phyloP scores from a whole-genome alignment of 2,113 vertebrate species.

The Sinocyclocheilus grahami region DNA sequence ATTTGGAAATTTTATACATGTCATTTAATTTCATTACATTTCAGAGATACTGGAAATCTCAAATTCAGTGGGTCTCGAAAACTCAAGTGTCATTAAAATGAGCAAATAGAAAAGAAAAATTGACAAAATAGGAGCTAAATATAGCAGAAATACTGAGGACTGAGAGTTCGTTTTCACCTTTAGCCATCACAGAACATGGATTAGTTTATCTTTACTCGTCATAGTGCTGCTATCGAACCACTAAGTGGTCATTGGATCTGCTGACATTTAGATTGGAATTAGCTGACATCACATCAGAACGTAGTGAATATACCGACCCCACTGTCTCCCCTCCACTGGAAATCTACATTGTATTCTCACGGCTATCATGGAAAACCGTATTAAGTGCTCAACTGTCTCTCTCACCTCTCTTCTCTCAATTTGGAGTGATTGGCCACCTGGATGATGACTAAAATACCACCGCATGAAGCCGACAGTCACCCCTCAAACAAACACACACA shows the following conservation, averaged over 20 bases:
- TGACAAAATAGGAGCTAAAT: neutral
- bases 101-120: neutral
- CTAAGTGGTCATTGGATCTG: neutral
- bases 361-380: neutral
- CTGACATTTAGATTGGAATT: constrained; percentile 29
- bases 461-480: constrained; percentile 72
- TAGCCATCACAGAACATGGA: neutral
- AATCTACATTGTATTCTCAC: constrained; percentile 24
- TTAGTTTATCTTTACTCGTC: neutral
- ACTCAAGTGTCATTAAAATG: neutral
- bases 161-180: neutral
- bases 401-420: constrained; percentile 27
- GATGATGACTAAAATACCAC: constrained; percentile 73
- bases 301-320: constrained; percentile 14
- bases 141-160: neutral
- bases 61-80: neutral
- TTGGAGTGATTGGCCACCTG: constrained; percentile 71
- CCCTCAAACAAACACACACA: constrained; percentile 50
- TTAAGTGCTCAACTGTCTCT: constrained; percentile 12
- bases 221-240: neutral
- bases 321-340: constrained; percentile 10
- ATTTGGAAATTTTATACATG: too few species aligned
- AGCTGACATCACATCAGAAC: constrained; percentile 38
- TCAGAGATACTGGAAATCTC: too few species aligned
- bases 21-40: too few species aligned